These are phyloP conservation scores for Sebastes glaucus DNA, from an alignment of 2,797 vertebrate genomes.

Conservation along the genomic window DNA sequence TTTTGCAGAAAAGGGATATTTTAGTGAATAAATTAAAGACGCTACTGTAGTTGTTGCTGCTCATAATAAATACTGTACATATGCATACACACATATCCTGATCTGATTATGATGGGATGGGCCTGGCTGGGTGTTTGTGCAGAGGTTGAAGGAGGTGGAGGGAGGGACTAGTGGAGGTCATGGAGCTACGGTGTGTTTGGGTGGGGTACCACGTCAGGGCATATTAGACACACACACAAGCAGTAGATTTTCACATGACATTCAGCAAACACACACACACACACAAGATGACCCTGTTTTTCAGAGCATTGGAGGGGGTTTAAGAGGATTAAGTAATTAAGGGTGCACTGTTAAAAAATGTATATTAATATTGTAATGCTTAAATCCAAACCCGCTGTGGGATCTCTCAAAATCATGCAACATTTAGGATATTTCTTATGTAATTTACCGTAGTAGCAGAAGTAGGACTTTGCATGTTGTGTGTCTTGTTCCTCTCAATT, in stretches of 20 bases:
- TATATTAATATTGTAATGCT: conserved; percentile 50
- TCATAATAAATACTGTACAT: neutral
- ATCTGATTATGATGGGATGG: conserved; percentile 19
- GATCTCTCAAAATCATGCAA: neutral
- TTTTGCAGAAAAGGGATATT: neutral
- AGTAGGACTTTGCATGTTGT: neutral
- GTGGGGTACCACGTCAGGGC: conserved; percentile 22
- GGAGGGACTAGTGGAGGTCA: conserved; percentile 47
- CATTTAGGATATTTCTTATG: neutral
- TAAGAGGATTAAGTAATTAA: conserved; percentile 76
- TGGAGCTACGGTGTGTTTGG: conserved; percentile 34
- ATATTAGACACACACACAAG: conserved; percentile 30
- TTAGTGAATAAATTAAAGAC: neutral
- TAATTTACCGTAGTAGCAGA: neutral
- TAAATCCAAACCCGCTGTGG: conserved; percentile 15
- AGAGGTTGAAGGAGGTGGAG: conserved; percentile 34
- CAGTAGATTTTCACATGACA: conserved; percentile 49
- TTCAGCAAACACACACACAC: conserved; percentile 13
- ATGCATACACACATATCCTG: neutral
- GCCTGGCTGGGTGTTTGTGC: neutral
- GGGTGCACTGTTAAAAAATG: conserved; percentile 66
- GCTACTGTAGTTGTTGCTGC: neutral
- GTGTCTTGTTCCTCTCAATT: conserved; percentile 24
- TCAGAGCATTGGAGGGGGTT: conserved; percentile 14
- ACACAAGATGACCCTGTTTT: conserved; percentile 62